Base-by-base conservation (phyloP, 1,140 invertebrate species). In the Bombus soroeensis region DNA sequence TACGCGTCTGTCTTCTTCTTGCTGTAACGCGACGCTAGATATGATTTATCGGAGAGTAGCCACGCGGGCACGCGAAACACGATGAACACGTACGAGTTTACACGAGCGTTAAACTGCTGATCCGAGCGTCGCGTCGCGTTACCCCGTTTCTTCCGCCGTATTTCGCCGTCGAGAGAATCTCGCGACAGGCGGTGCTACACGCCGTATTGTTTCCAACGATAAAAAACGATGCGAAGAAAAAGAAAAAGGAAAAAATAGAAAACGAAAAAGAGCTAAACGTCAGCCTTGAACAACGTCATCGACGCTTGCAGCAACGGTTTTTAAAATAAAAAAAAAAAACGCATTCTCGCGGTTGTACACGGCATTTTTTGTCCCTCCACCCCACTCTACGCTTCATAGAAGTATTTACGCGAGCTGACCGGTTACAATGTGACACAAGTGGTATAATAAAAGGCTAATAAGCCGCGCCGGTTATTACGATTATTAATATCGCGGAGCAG, bases 401-500 rank as follows among this genome's bases (percentile, higher is more conserved):
- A 39, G 12, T 9, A 25, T 39, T 39, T 12, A 13, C 73, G 43
- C 41, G 47, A n/a, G 18, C 15, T 41, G 73, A 41, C 68, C 41
- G 37, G 57, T 34, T 80, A 76, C 84, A 80, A 72, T 66, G 83
- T 75, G 80, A 81, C 71, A 68, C 76, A 86, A 81, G 66, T 13
- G 70, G 66, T 9, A 39, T 25, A 62, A 89, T 83, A 89, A 86
- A 81, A 47, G 73, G n/a, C 78, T 89, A 74, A 78, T 13, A 32
- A n/a, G 41, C 47, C 32, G 71, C 68, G 43, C 28, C 32, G 34
- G 22, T 79, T 79, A 79, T 79, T 79, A 68, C 10, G n/a, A 68
- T 59, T 87, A 87, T 89, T 89, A 89, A 87, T 85, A 77, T 86
- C 84, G 6, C 66, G 75, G 12, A 25, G 80, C 39, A 34, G 37